Evolutionary conservation across 2,888 invertebrate species (phyloP).

Genomic region (Thelaira solivaga): DNA sequence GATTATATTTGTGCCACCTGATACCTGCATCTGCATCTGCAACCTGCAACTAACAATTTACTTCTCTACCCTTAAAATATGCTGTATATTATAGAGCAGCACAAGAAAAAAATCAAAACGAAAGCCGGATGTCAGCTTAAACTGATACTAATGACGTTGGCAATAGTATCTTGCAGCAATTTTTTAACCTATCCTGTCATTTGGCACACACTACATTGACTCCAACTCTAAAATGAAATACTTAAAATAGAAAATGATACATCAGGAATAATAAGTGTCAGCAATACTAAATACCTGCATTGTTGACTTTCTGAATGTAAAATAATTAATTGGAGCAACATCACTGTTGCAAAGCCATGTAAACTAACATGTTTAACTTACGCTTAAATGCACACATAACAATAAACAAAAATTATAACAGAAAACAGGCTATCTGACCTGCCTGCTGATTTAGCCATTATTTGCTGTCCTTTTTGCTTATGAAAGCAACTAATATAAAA

Average conservation of each 20-base stretch:
- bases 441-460: too few species aligned
- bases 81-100: background rate
- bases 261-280: background rate
- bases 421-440: too few species aligned
- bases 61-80: background rate
- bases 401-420: conserved; percentile 13
- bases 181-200: conserved; percentile 7
- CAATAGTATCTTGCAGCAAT: conserved; percentile 14
- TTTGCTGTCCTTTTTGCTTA: too few species aligned
- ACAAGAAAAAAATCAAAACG: background rate
- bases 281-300: background rate
- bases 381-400: conserved; percentile 43
- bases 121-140: conserved; percentile 33
- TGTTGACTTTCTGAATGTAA: conserved; percentile 46
- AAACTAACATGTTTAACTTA: conserved; percentile 28
- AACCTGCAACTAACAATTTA: too few species aligned
- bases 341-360: background rate
- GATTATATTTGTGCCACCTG: too few species aligned
- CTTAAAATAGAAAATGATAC: background rate
- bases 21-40: too few species aligned
- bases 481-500: too few species aligned
- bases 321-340: conserved; percentile 12
- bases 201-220: background rate
- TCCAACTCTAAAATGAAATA: background rate
- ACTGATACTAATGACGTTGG: background rate